These are phyloP conservation scores for Tigriopus californicus DNA, from an alignment of 2,888 invertebrate genomes.

Conservation along the genomic window DNA sequence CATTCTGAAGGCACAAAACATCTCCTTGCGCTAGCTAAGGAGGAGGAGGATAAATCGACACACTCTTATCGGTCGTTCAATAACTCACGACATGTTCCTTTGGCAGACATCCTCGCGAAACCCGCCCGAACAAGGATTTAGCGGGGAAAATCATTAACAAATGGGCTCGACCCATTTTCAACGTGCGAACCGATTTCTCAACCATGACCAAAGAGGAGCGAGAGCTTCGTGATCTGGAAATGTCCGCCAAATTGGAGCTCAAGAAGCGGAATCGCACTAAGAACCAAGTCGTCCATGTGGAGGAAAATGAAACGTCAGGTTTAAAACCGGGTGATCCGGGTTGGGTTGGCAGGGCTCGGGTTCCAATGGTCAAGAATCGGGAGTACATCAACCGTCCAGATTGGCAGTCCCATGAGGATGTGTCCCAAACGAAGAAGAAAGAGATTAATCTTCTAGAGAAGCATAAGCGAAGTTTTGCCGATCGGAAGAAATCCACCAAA, in stretches of 20 bases:
- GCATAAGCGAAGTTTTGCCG: constrained; percentile 75
- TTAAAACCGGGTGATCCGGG: constrained; percentile 84
- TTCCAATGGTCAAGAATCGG: constrained; percentile 82
- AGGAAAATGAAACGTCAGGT: background rate
- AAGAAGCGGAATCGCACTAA: background rate
- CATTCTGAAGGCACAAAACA: too few relatives aligned
- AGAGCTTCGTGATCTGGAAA: background rate
- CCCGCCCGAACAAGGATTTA: constrained; percentile 68
- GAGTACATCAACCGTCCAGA: constrained; percentile 89
- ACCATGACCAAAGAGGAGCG: background rate
- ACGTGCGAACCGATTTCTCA: constrained; percentile 66
- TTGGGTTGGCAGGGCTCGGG: constrained; percentile 82
- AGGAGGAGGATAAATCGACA: too few relatives aligned
- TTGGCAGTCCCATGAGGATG: constrained; percentile 70
- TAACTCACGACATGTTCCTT: background rate
- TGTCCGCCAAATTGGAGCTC: background rate
- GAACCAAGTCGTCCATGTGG: background rate
- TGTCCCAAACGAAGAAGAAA: constrained; percentile 25
- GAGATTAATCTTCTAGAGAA: constrained; percentile 71
- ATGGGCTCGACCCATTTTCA: constrained; percentile 96
- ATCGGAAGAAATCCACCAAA: constrained; percentile 57
- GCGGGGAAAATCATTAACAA: constrained; percentile 85
- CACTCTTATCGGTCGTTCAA: background rate
- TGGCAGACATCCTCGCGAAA: constrained; percentile 84
- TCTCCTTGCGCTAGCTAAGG: too few relatives aligned